phyloP scores from a whole-genome alignment of 2,888 invertebrate species.

The Sycophila texana region DNA sequence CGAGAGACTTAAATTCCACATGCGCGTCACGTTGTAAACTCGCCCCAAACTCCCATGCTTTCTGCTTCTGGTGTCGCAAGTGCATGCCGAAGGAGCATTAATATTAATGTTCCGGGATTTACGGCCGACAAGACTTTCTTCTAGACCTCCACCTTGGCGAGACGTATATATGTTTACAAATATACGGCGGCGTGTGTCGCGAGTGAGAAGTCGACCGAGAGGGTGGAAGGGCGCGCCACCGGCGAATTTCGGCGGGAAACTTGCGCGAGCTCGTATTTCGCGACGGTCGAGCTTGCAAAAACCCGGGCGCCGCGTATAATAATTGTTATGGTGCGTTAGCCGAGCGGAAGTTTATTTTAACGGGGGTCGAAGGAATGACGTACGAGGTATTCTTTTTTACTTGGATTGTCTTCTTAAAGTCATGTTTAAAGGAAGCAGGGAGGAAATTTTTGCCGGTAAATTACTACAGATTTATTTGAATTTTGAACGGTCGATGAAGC shows the following conservation, averaged over 20 bases:
- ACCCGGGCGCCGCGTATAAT: too few species aligned
- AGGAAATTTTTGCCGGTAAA: too few species aligned
- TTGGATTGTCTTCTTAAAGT: too few species aligned
- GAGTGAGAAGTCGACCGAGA: constrained; percentile 19
- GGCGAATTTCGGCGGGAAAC: background rate
- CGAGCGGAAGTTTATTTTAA: too few species aligned
- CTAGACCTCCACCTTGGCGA: constrained; percentile 29
- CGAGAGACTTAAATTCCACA: constrained; percentile 58
- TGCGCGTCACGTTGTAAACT: constrained; percentile 63
- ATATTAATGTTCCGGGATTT: constrained; percentile 72
- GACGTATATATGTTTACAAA: constrained; percentile 30
- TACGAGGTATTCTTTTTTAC: too few species aligned
- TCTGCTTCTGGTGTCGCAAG: constrained; percentile 53
- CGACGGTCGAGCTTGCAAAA: too few species aligned
- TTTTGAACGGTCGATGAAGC: too few species aligned
- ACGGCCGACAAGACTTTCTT: constrained; percentile 64
- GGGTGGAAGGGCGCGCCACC: background rate
- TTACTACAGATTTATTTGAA: too few species aligned
- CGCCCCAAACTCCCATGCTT: constrained; percentile 48
- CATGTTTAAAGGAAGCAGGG: too few species aligned
- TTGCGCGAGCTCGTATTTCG: background rate
- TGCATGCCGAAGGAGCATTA: constrained; percentile 71
- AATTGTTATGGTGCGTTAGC: too few species aligned
- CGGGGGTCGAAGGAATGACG: too few species aligned
- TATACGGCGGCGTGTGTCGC: background rate